Base-by-base conservation (phyloP, 2,888 invertebrate species). In the Ophion slaviceki region DNA sequence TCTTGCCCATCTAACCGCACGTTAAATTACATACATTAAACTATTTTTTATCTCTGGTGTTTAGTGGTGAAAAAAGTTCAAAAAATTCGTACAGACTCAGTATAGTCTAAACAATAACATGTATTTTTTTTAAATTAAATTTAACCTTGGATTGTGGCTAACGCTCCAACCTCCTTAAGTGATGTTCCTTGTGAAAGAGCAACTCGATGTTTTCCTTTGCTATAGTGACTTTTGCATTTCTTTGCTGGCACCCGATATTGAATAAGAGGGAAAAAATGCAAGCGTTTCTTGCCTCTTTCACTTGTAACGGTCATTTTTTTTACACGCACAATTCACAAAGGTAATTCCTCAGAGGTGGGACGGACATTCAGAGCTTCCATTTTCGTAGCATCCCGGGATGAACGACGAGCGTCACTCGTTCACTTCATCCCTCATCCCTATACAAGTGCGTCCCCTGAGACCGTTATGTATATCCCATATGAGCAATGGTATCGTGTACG, bases 341-440 rank as follows among this genome's bases (percentile, higher is more conserved):
- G 20, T 77, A 67, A 77, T 78, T 24, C 77, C 68, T 59, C 67
- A 17, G 77, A 68, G 40, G 68, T 78, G 53, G 67, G 77, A 24
- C 40, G 64, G 28, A 59, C 40, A 59, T 67, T 68, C 47, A n/a
- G 53, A 40, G 62, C 80, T 36, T 80, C 11, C 66, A 71, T 72
- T 72, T 77, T 85, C 57, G 72, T 76, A 57, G 76, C 80, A 72
- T 72, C 36, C 80, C 67, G 76, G 40, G n/a, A 72, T 47, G 32
- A 57, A 75, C 78, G 57, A 61, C n/a, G 28, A 61, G 20, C 74
- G 78, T 78, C 72, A 70, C 74, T 66, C 74, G 68, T 64, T 81
- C 59, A 36, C 72, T 77, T 71, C 76, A 71, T 67, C 57, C 47
- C 76, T 61, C 82, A 66, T 71, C 64, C 75, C 61, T 80, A 2